Base-by-base conservation (phyloP, 1,140 invertebrate species). In the Camponotus floridanus region DNA sequence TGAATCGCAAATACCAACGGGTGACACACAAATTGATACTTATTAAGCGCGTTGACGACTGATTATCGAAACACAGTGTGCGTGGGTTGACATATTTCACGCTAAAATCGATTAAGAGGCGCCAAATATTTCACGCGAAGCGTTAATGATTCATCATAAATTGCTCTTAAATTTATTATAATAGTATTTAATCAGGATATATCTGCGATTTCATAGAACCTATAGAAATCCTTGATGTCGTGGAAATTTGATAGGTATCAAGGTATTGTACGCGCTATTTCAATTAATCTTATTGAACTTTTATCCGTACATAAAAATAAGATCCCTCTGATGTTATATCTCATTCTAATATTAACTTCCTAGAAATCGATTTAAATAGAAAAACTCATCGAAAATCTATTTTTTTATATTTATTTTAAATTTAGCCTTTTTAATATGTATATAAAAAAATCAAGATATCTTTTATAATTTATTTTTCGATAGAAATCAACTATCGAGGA, bases 1-100 rank as follows among this genome's bases (percentile, higher is more conserved):
- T 45, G 61, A 83, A 83, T 83, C 79, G 55, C 68, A 61, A 48
- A 61, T 42, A 48, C n/a, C 26, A 26, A 33, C 6, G 61, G 9
- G 8, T 73, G 68, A 74, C 79, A 26, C 42, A 62, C 31, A 57
- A 73, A 83, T 74, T 83, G 55, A 62, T 74, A 48, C 8, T 83
- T 13, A 26, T 74, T 70, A 39, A 73, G 55, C 68, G 15, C 55
- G 18, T 31, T 39, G 26, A 21, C 39, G 13, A 62, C n/a, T 15
- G 39, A 9, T 73, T 73, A 81, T 74, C 48, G 31, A 15, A 68
- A 68, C 15, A 68, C 15, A 21, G 18, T 9, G 7, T 15, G 15
- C 13, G 26, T 39, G 70, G 13, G 7, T 3, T 8, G 5, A 51
- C 26, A 36, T 21, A 59, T 26, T 67, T 79, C 42, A 21, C n/a